These are phyloP conservation scores for Drosophila pachea DNA, from an alignment of 1,140 invertebrate genomes.

Conservation along the genomic window DNA sequence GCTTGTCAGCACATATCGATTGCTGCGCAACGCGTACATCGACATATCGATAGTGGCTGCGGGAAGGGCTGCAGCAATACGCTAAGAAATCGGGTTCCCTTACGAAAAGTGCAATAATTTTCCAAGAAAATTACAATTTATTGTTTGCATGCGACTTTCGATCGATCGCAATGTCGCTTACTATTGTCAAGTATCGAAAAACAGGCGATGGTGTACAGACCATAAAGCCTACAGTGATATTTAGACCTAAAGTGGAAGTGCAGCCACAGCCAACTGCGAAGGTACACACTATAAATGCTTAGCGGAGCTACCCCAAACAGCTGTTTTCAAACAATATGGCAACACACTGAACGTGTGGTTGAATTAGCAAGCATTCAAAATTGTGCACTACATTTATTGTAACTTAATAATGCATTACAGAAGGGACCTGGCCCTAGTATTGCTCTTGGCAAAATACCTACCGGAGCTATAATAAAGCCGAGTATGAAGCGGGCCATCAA, in stretches of 20 bases:
- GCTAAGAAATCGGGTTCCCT: background rate
- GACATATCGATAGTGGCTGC: background rate
- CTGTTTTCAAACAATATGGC: conserved; percentile 15
- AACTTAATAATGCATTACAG: conserved; percentile 19
- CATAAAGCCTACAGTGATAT: conserved; percentile 20
- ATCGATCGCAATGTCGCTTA: conserved; percentile 56
- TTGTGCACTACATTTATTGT: background rate
- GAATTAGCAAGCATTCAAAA: background rate
- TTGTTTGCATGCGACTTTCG: background rate
- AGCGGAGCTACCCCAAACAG: conserved; percentile 25
- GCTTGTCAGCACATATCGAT: conserved; percentile 17
- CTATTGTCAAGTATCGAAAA: conserved; percentile 66
- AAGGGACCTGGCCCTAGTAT: conserved; percentile 44
- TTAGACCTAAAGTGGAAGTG: conserved; percentile 25
- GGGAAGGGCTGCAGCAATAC: conserved; percentile 9
- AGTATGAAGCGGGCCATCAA: conserved; percentile 56
- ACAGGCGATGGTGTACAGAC: conserved; percentile 28
- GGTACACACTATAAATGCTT: conserved; percentile 38
- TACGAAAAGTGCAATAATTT: conserved; percentile 14
- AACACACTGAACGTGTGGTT: conserved; percentile 13
- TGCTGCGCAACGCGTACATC: background rate
- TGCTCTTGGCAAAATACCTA: conserved; percentile 57
- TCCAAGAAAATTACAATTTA: conserved; percentile 12
- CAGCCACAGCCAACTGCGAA: conserved; percentile 27
- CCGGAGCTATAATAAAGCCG: conserved; percentile 45